Percentiles rank a stretch among this genome's conserved stretches.
phyloP scores from a whole-genome alignment of 2,888 invertebrate genomes.

The Leptothorax acervorum region DNA sequence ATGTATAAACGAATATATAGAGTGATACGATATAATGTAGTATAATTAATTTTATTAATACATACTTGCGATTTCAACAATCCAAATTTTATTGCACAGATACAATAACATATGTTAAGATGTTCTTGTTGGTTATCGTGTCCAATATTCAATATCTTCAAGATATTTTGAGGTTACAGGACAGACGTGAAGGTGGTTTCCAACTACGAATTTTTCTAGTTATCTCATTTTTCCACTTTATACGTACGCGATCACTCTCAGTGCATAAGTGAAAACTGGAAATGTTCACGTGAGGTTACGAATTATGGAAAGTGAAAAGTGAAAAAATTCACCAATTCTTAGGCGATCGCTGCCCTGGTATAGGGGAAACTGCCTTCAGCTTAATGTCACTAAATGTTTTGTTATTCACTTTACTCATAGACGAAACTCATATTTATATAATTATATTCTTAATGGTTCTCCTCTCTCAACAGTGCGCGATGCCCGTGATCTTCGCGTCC shows the following conservation, averaged over 20 bases:
- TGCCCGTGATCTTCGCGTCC: too few relatives aligned
- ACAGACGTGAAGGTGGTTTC: background rate
- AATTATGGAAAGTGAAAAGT: background rate
- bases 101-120: too few relatives aligned
- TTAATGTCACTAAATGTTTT: too few relatives aligned
- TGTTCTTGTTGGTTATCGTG: too few relatives aligned
- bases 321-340: background rate
- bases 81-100: too few relatives aligned
- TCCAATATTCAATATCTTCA: background rate
- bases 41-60: background rate
- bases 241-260: background rate
- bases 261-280: background rate
- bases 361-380: too few relatives aligned
- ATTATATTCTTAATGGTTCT: too few relatives aligned
- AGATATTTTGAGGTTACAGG: background rate
- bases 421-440: too few relatives aligned
- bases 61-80: background rate
- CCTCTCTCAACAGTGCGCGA: too few relatives aligned
- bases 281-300: background rate
- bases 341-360: background rate
- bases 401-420: too few relatives aligned
- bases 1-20: background rate
- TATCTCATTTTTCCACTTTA: background rate
- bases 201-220: background rate
- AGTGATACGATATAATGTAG: background rate